Base-by-base conservation (phyloP, 92 coral and sea anemone species). In the Paragorgia papillata region DNA sequence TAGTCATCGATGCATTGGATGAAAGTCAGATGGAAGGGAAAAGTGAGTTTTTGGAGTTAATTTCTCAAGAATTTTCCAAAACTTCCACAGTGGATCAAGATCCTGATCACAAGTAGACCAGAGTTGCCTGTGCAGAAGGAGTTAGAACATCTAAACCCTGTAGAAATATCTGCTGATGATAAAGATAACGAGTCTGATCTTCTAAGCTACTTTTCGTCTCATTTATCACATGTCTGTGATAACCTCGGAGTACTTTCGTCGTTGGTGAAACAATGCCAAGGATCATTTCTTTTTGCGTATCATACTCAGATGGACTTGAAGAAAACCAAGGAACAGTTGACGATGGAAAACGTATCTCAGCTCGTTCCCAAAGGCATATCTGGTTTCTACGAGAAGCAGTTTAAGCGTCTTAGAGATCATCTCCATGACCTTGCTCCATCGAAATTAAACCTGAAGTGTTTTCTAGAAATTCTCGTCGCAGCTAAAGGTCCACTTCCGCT, bases 1-100 rank as follows among this genome's bases (percentile, higher is more conserved):
- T 80, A 18, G 84, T 80, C 22, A 59, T 80, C 13, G 84, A 80
- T 58, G 84, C 79, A 21, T 67, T 80, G 49, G 84, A 80, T 40
- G 85, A 81, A 41, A 33, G 44, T 58, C 49, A 81, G 21, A 44
- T 41, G 39, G 41, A 35, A 24, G 31, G 28, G 1, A 81, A 73
- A 59, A 69, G 58, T 29, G 85, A 81, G 31, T 80, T 80, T 26
- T 64, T 57, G 62, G 74, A 57, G 32, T 54, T 75, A 10, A 51
- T 80, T 29, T 69, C 62, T 32, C 46, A 48, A 27, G 70, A 67
- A 25, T 48, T 46, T 35, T 68, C 79, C 21, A 80, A n/a, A 69
- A 56, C 61, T 57, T 53, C 84, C 84, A 0, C 22, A 69, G 69
- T 80, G 84, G 84, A 17, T 80, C 12, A 80, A 80, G 43, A 27